Percentiles rank a stretch among this genome's conserved stretches.
Conservation (phyloP, 2,113 vertebrate species). For the Rhadina sibilatrix region DNA sequence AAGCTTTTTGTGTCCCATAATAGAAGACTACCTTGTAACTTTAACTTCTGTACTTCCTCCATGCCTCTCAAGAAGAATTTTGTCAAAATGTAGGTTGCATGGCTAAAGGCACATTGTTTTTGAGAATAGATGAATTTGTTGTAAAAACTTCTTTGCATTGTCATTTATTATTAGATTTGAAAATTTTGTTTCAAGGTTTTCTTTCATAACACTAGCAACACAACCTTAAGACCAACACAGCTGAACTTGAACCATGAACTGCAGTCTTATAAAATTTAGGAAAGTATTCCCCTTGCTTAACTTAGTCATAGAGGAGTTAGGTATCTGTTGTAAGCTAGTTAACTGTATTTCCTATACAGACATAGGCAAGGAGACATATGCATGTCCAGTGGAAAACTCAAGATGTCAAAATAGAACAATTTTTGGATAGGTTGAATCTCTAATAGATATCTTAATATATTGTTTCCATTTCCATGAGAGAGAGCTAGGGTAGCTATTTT, state of each 20-base stretch:
- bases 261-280: neutral
- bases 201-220: neutral
- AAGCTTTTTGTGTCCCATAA: neutral
- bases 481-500: neutral
- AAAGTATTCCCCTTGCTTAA: neutral
- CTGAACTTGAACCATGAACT: neutral
- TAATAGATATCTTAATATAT: neutral
- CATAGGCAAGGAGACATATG: neutral
- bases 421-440: neutral
- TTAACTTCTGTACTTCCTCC: neutral
- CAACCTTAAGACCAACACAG: neutral
- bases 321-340: neutral
- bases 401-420: neutral
- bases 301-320: neutral
- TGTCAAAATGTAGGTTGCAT: neutral
- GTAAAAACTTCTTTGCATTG: neutral
- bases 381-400: neutral
- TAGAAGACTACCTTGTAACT: neutral
- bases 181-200: neutral
- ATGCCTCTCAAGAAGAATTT: neutral
- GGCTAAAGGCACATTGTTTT: neutral
- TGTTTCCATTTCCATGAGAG: neutral
- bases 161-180: neutral
- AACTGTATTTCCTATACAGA: neutral
- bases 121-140: neutral